Conservation (phyloP, 2,113 vertebrate species). For the mouse (Mus musculus) region GRCm39 chr13:71565001-71565500, state of each 20-base stretch:
- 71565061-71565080: neutral
- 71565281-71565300: too few relatives aligned
- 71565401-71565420: neutral
- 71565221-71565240: neutral
- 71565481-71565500: neutral
- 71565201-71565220: rapidly evolving
- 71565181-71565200: too few relatives aligned
- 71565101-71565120: neutral
- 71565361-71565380: neutral
- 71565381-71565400: neutral
- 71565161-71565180: neutral
- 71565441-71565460: neutral
- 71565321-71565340: neutral
- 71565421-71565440: neutral
- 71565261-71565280: too few relatives aligned
- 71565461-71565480: neutral
- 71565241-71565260: too few relatives aligned
- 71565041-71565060: neutral
- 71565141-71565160: neutral
- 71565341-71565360: neutral
- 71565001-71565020: neutral
- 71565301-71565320: too few relatives aligned
- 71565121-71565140: too few relatives aligned
- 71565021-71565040: neutral
- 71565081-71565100: neutral